Evolutionary conservation across 2,888 invertebrate species (phyloP).

Genomic region (Bugulina stolonifera): DNA sequence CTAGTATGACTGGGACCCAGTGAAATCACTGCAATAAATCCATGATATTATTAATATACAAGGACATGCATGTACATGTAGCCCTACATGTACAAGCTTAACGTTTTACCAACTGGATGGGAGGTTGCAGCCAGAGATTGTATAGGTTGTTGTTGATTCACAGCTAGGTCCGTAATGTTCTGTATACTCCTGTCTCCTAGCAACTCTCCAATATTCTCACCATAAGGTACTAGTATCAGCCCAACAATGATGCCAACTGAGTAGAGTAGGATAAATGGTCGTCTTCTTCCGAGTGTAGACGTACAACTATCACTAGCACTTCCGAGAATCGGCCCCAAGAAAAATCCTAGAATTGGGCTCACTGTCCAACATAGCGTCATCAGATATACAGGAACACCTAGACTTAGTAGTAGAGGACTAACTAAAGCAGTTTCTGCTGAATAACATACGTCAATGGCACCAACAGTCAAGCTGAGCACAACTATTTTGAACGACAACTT

Average conservation of each 20-base stretch:
- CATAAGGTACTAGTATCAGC: constrained; percentile 82
- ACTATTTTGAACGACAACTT: constrained; percentile 58
- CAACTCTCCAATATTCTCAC: constrained; percentile 73
- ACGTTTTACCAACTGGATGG: too few species aligned
- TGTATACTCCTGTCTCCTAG: constrained; percentile 67
- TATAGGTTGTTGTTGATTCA: too few species aligned
- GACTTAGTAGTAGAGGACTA: constrained; percentile 84
- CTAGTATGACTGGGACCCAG: too few species aligned
- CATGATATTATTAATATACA: too few species aligned
- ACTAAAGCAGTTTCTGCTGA: constrained; percentile 96
- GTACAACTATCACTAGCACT: constrained; percentile 85
- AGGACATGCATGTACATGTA: too few species aligned
- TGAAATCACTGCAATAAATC: too few species aligned
- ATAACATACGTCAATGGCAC: constrained; percentile 95
- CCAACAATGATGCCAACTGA: constrained; percentile 84
- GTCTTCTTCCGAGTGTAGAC: constrained; percentile 71
- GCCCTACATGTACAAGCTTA: too few species aligned
- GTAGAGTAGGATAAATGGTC: constrained; percentile 84
- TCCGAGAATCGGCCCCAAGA: constrained; percentile 83
- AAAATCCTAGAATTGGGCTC: constrained; percentile 88
- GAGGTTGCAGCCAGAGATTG: too few species aligned
- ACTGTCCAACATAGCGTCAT: constrained; percentile 95
- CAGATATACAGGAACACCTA: constrained; percentile 80
- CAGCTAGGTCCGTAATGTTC: too few species aligned
- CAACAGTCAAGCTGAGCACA: constrained; percentile 84